Evolutionary conservation across 2,797 vertebrate genomes (phyloP), one percentile per base, ranked within the genome.

Genomic region (Gymnoscopelus braueri): DNA sequence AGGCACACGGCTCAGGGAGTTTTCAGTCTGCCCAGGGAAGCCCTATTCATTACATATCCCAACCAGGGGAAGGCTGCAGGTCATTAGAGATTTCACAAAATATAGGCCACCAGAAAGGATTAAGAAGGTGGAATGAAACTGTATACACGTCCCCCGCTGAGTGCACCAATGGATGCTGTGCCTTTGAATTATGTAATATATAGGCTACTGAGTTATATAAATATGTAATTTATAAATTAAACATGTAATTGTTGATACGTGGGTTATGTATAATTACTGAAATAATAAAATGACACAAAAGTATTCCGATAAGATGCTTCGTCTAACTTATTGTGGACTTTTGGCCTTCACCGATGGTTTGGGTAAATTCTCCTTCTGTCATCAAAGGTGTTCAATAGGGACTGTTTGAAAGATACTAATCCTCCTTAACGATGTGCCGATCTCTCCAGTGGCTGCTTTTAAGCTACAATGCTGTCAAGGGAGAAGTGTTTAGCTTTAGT

Each of bases 401-500:
- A 14, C 19, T 72, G 74, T 76, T 84, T 86, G 44, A 75, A 77
- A 79, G 49, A 54, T 71, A 68, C 49, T 74, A 77, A 83, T 82
- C 66, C 29, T 61, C 44, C 23, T 26, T 62, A 83, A 76, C 83
- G 70, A 84, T 67, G 71, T 74, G 70, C 62, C 75, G 73, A 79
- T 79, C 65, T 79, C 61, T 79, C 59, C 52, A 54, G 72, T 76
- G 51, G 56, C 52, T 50, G 57, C 60, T 65, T 48, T 52, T 13
- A 29, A 48, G 67, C 61, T 74, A 8, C 53, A 56, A 56, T 67
- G 63, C 70, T 74, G 72, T 67, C 73, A 60, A 59, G 19, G 60
- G 26, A 71, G 57, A 19, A 64, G 68, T 75, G 84, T 83, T 87
- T 83, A 72, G 74, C 60, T 83, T 44, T 72, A 69, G 75, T 84